phyloP scores from a whole-genome alignment of 2,797 vertebrate genomes.

The Molossus alvarezi region DNA sequence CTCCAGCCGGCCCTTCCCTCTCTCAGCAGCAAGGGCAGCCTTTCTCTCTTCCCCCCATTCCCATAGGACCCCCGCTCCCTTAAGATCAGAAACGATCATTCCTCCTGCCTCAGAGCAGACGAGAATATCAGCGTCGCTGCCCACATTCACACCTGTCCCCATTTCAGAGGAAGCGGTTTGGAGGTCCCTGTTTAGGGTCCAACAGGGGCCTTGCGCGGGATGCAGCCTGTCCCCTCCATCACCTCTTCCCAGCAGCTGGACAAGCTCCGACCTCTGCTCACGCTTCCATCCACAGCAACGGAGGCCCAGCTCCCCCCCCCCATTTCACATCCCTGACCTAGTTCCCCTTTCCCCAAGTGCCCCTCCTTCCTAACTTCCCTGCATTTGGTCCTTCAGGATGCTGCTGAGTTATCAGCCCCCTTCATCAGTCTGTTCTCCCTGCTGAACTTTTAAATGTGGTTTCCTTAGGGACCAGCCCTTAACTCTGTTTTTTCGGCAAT shows the following conservation, averaged over 20 bases:
- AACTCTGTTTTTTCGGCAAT: neutral
- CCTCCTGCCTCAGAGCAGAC: neutral
- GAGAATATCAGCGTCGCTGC: neutral
- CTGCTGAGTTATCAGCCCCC: neutral
- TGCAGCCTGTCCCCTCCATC: neutral
- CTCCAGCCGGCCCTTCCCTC: neutral
- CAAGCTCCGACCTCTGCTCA: neutral
- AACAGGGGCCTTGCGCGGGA: too few species aligned
- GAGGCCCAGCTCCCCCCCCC: neutral
- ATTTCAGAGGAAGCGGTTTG: neutral
- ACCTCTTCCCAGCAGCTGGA: too few species aligned
- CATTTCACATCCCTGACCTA: neutral
- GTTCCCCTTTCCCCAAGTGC: neutral
- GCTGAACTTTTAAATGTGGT: neutral
- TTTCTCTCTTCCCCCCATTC: neutral
- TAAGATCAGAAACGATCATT: too few species aligned
- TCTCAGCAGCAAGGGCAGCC: neutral
- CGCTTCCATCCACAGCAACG: neutral
- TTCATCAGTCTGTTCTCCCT: neutral
- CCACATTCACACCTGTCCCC: fast-evolving
- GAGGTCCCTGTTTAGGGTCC: fast-evolving
- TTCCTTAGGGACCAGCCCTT: neutral
- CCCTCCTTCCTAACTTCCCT: neutral
- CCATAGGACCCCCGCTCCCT: fast-evolving
- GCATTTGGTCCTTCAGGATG: neutral